Evolutionary conservation across 2,797 vertebrate genomes (phyloP), one percentile per base, ranked within the genome.

Genomic region (Orientallactaga sibirica): DNA sequence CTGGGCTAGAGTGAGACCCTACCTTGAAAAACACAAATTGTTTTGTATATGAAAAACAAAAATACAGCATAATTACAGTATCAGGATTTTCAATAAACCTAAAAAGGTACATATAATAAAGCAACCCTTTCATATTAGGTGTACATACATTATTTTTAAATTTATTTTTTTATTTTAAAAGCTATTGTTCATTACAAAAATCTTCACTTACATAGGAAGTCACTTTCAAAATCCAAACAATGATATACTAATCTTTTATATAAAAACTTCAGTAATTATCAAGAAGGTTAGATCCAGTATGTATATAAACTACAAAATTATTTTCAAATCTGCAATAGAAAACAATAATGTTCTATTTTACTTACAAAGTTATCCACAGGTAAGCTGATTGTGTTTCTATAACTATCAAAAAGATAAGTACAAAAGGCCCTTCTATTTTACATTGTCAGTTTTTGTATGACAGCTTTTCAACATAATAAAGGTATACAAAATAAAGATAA

Each of bases 381-480:
- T 83, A 93, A 90, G 91, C 18, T 85, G 9, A 41, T 84, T 95
- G 15, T 22, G 29, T 64, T 90, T 89, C 84, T 89, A 22, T 83
- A 80, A 82, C 61, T 70, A 86, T 82, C 52, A 88, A 92, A 81
- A 95, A 19, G 52, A n/a, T 85, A 41, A 77, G 48, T 52, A 90
- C 52, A 22, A 95, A 96, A 79, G 64, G 8, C 3, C 1, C 16
- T 79, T 94, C 43, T 71, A 37, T 88, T 10, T 80, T 67, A 92
- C 77, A 77, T 62, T 76, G 43, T 81, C n/a, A 78, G 48, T 73
- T 41, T 93, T 87, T 90, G 41, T 90, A 86, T 27, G 43, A 43
- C 25, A 92, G 81, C 86, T 95, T 95, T 93, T 94, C 66, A 89
- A 85, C 16, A 93, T 62, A 79, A 64, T 66, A 75, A 88, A 85